Percentiles rank a stretch among this genome's conserved stretches.
Evolutionary conservation across 2,888 invertebrate genomes (phyloP).

Genomic region (Lypha dubia): DNA sequence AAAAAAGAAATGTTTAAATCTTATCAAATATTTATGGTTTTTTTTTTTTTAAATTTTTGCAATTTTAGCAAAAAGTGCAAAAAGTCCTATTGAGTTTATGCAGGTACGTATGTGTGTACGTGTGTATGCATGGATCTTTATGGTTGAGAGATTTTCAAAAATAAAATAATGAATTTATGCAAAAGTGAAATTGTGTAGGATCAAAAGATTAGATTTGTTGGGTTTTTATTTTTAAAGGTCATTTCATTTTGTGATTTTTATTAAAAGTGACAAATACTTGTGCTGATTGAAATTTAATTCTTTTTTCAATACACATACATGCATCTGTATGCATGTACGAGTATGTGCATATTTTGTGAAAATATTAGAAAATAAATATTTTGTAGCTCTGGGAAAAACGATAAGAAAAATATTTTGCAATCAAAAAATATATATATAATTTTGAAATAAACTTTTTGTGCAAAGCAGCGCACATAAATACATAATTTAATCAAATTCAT

Average conservation of each 20-base stretch:
- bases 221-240: background rate
- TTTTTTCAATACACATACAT: too few relatives aligned
- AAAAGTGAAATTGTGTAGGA: background rate
- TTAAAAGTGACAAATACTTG: background rate
- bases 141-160: background rate
- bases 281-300: background rate
- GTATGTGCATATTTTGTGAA: background rate
- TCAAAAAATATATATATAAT: too few relatives aligned
- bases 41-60: background rate
- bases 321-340: too few relatives aligned
- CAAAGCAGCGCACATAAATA: too few relatives aligned
- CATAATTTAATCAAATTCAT: too few relatives aligned
- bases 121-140: too few relatives aligned
- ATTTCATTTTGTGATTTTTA: background rate
- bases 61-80: background rate
- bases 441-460: too few relatives aligned
- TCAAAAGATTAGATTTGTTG: background rate
- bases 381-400: too few relatives aligned
- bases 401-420: too few relatives aligned
- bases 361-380: background rate
- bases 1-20: background rate
- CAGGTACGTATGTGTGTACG: too few relatives aligned
- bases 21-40: slow-evolving; percentile 18
- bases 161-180: too few relatives aligned
- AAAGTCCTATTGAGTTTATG: slow-evolving; percentile 37